Conservation (phyloP, 1,140 invertebrate species). For the Eumaeus atala region DNA sequence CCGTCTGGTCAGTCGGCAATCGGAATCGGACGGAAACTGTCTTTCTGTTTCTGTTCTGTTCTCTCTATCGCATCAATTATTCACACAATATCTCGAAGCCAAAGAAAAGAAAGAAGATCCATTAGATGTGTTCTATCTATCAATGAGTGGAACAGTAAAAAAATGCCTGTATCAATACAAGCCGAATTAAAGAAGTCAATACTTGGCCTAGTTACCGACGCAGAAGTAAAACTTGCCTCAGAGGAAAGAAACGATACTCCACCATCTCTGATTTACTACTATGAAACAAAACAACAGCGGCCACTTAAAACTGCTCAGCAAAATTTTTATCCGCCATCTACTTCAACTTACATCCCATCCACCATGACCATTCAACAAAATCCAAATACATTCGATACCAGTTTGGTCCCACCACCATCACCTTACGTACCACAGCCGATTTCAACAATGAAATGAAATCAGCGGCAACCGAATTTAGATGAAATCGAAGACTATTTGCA, state of each 20-base stretch:
- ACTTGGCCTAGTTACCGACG: conserved; percentile 6
- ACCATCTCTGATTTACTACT: conserved; percentile 1
- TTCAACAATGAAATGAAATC: background rate
- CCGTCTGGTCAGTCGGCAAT: no score
- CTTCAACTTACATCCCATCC: conserved; percentile 9
- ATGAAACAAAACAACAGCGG: conserved; percentile 10
- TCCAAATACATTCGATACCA: conserved; percentile 9
- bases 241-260: conserved; percentile 3
- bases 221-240: conserved; percentile 11
- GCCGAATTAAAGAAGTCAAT: conserved; percentile 7
- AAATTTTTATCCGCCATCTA: conserved; percentile 10
- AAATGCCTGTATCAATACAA: conserved; percentile 10
- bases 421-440: conserved; percentile 12
- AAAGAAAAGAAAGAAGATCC: conserved; percentile 13
- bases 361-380: conserved; percentile 11
- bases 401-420: conserved; percentile 7
- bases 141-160: conserved; percentile 11
- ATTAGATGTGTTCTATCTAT: conserved; percentile 7
- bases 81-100: conserved; percentile 9
- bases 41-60: conserved; percentile 2
- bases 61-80: conserved; percentile 2
- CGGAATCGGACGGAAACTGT: no score
- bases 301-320: conserved; percentile 5
- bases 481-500: no score
- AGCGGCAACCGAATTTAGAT: no score